Evolutionary conservation across 1,140 invertebrate genomes (phyloP).

Genomic region (Apis dorsata): DNA sequence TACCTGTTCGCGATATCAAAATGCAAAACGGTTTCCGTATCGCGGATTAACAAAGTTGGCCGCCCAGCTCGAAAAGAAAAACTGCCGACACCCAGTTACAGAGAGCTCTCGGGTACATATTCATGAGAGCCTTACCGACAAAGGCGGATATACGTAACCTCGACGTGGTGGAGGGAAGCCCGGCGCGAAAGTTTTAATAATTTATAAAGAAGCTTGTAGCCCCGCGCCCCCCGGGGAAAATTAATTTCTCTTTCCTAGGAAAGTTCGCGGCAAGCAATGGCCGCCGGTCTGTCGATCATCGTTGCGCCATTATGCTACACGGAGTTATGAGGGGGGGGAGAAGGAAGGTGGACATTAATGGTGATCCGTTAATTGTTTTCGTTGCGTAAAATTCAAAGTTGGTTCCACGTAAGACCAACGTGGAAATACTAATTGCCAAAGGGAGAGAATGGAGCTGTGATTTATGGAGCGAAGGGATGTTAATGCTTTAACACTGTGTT

Average conservation of each 20-base stretch:
- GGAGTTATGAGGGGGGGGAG: not conserved
- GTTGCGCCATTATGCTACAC: not conserved
- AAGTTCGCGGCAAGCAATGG: slow-evolving; percentile 11
- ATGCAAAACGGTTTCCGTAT: slow-evolving; percentile 44
- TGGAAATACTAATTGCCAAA: not conserved
- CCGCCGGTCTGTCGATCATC: slow-evolving; percentile 27
- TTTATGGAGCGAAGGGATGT: not conserved
- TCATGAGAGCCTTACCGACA: slow-evolving; percentile 42
- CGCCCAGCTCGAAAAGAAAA: slow-evolving; percentile 20
- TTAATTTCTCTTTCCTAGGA: slow-evolving; percentile 46
- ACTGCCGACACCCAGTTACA: slow-evolving; percentile 36
- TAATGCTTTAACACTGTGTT: not conserved
- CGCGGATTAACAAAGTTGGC: slow-evolving; percentile 42
- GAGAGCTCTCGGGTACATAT: slow-evolving; percentile 34
- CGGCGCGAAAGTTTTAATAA: slow-evolving; percentile 51
- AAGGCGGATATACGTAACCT: slow-evolving; percentile 14
- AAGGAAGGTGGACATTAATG: not conserved
- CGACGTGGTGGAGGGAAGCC: not conserved
- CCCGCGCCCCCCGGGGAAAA: slow-evolving; percentile 11
- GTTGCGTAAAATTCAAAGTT: not conserved
- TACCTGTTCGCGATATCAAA: slow-evolving; percentile 31
- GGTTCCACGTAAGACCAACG: too few species aligned
- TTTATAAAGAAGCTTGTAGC: slow-evolving; percentile 52
- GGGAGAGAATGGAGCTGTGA: not conserved
- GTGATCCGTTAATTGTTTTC: not conserved